A percentile compares a stretch with the other conserved stretches of the same genome.
Evolutionary conservation across 2,888 invertebrate genomes (phyloP).

Genomic region (Adela reaumurella): DNA sequence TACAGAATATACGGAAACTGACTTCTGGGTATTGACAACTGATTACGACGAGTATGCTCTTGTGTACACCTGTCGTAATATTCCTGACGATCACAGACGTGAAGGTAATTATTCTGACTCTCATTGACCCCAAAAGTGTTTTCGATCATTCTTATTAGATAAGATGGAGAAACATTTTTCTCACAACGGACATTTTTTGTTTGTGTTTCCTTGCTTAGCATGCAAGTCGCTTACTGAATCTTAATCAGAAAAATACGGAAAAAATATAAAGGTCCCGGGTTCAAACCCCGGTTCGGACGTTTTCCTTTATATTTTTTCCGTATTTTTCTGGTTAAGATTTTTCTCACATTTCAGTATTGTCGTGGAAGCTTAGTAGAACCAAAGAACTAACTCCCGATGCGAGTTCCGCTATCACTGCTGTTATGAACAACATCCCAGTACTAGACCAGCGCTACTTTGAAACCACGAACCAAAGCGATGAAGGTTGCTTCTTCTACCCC

Average conservation of each 20-base stretch:
- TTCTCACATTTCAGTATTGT: background rate
- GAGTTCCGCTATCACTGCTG: conserved; percentile 8
- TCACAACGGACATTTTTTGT: too few relatives aligned
- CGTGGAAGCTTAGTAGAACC: conserved; percentile 10
- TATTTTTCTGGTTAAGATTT: conserved; percentile 9
- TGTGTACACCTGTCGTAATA: conserved; percentile 2
- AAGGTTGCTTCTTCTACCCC: conserved; percentile 31
- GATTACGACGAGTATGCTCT: conserved; percentile 4
- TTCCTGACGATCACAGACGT: background rate
- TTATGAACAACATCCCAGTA: conserved; percentile 20
- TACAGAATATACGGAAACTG: background rate
- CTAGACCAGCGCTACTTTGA: conserved; percentile 24
- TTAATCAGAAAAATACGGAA: too few relatives aligned
- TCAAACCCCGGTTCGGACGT: too few relatives aligned
- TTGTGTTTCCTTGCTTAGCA: too few relatives aligned
- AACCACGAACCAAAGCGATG: conserved; percentile 19
- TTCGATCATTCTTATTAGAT: too few relatives aligned
- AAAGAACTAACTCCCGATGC: conserved; percentile 6
- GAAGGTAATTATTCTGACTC: too few relatives aligned
- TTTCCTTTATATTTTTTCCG: too few relatives aligned
- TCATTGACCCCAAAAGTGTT: too few relatives aligned
- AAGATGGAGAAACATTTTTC: background rate
- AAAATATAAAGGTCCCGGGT: too few relatives aligned
- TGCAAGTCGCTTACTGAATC: too few relatives aligned
- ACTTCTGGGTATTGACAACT: conserved; percentile 3